Conservation (phyloP, 2,797 vertebrate genomes). For the Phataginus tetradactyla region DNA sequence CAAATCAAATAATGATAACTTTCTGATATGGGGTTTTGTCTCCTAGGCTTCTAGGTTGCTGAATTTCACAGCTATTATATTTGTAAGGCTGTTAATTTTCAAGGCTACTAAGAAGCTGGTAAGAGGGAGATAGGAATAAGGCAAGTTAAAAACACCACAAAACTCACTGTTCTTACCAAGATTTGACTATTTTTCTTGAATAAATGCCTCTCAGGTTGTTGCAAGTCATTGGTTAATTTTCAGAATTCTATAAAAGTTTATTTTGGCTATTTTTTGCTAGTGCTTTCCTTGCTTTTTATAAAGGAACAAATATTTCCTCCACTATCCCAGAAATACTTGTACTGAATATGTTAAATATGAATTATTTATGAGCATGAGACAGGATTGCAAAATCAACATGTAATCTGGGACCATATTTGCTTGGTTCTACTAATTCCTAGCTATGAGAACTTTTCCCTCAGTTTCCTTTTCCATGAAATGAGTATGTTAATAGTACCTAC, state of each 20-base stretch:
- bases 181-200: constrained; percentile 16
- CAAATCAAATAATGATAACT: background rate
- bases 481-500: background rate
- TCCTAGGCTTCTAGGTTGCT: background rate
- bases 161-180: background rate
- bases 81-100: constrained; percentile 4
- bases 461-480: background rate
- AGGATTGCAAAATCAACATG: constrained; percentile 37
- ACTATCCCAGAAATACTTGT: background rate
- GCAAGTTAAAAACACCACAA: background rate
- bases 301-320: background rate
- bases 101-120: background rate
- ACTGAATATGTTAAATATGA: constrained; percentile 40
- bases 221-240: constrained; percentile 1
- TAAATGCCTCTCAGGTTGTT: background rate
- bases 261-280: background rate
- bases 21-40: background rate
- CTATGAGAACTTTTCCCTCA: background rate
- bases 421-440: constrained; percentile 26
- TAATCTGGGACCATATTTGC: background rate
- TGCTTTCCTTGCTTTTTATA: constrained; percentile 22
- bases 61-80: background rate
- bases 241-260: background rate
- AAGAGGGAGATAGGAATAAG: background rate
- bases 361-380: constrained; percentile 5